Base-by-base conservation (phyloP, 2,888 invertebrate genomes). In the Smittia aterrima region DNA sequence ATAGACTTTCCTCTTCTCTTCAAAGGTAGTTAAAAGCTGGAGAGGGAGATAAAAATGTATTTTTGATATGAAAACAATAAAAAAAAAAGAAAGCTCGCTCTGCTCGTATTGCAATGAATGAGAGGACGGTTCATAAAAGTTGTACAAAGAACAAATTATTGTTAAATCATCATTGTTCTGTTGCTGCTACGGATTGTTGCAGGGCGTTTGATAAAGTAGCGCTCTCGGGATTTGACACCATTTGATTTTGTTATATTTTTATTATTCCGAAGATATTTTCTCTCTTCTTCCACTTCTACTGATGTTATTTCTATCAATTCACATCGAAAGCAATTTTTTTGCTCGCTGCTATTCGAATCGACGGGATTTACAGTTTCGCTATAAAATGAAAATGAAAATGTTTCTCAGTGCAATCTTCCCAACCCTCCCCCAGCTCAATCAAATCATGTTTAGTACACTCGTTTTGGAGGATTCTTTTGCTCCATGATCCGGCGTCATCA, bases 371-470 rank as follows among this genome's bases (percentile, higher is more conserved):
- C 58, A 58, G 58, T 22, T 58, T 58, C 9, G 58, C 58, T 20
- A 58, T 58, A 22, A 58, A 58, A 58, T 64, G 27, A 64, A 64
- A 64, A 27, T 27, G 64, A 64, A 22, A 64, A 9, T 27, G 9
- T 64, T 64, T 25, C n/a, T 22, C 64, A 27, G 6, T 64, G 25
- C 25, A 27, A 27, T 64, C 7, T 64, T 27, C 13, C 20, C 7
- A 18, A 20, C 11, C 11, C 20, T 58, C 58, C 58, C n/a, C 18
- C 18, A 22, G 18, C 58, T 25, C 9, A 64, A 64, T 64, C 13
- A 64, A 64, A 64, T 64, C 25, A 64, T 27, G 11, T 64, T 64
- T 27, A 64, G 64, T 27, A 64, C 64, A 25, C 20, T 64, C 13
- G n/a, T n/a, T n/a, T n/a, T n/a, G n/a, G n/a, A n/a, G 64, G 20